phyloP scores from a whole-genome alignment of 2,113 vertebrate species.

The Neodon shergylaensis region DNA sequence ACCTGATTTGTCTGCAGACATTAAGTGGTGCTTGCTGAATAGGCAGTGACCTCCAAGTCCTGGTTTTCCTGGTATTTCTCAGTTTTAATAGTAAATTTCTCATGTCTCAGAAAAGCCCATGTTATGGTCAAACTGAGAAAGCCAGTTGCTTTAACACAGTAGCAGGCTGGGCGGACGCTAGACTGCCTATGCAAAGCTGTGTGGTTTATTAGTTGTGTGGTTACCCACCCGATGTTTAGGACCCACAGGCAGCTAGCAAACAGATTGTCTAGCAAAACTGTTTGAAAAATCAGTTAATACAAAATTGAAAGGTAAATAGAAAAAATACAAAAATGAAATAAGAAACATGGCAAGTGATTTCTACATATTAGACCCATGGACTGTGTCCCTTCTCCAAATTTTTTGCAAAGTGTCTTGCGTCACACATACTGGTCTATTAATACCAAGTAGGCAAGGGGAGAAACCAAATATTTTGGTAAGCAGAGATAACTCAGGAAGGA shows the following conservation, averaged over 20 bases:
- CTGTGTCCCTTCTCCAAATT: not conserved
- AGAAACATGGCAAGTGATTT: slow-evolving; percentile 49
- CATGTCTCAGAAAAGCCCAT: not conserved
- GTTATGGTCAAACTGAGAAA: not conserved
- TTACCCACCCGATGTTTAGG: not conserved
- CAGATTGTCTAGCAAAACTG: slow-evolving; percentile 21
- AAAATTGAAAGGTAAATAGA: slow-evolving; percentile 4
- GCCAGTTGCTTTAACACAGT: not conserved
- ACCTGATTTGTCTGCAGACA: not conserved
- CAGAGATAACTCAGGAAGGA: slow-evolving; percentile 19
- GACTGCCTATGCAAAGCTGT: not conserved
- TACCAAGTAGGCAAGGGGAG: not conserved
- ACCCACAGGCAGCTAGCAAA: not conserved
- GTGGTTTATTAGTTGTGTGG: not conserved
- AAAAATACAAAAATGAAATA: not conserved
- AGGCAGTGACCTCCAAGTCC: not conserved
- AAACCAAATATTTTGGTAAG: slow-evolving; percentile 55
- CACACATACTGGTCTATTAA: not conserved
- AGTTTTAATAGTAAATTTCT: not conserved
- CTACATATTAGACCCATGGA: fast-evolving
- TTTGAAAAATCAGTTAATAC: slow-evolving; percentile 45
- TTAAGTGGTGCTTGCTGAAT: not conserved
- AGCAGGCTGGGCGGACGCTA: not conserved
- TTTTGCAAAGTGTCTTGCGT: slow-evolving; percentile 12
- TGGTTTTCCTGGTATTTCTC: not conserved